These are phyloP conservation scores for Echinometra lucunter DNA, from an alignment of 53 echinoderm and acorn worm species.

Conservation along the genomic window DNA sequence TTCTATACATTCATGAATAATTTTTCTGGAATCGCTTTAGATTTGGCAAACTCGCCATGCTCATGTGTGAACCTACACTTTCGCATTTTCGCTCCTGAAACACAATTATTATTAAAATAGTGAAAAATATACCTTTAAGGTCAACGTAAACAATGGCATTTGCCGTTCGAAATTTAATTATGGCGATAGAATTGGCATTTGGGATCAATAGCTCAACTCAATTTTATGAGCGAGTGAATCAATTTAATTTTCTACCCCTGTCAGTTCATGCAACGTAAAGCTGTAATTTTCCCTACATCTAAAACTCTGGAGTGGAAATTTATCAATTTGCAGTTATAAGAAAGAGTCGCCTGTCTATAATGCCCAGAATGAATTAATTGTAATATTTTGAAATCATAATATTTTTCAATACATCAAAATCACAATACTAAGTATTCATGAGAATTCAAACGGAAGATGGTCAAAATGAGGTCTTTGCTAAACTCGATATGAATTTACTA, in stretches of 20 bases:
- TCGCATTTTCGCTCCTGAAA: too few relatives aligned
- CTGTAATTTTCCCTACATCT: background rate
- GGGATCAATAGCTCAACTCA: background rate
- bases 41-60: too few relatives aligned
- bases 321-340: background rate
- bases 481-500: too few relatives aligned
- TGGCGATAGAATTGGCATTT: background rate
- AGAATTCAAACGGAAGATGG: too few relatives aligned
- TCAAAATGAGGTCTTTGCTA: too few relatives aligned
- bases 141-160: background rate
- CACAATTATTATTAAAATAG: too few relatives aligned
- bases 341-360: background rate
- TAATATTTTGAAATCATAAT: background rate
- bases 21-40: too few relatives aligned
- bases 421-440: background rate
- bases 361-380: background rate
- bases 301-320: background rate
- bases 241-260: background rate
- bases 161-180: background rate
- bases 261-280: too few relatives aligned
- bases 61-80: too few relatives aligned
- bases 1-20: too few relatives aligned
- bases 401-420: background rate
- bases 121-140: background rate
- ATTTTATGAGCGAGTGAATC: slow-evolving; percentile 14